Evolutionary conservation across 2,113 vertebrate species (phyloP).

Genomic region (rabbit (Oryctolagus cuniculus)): DNA sequence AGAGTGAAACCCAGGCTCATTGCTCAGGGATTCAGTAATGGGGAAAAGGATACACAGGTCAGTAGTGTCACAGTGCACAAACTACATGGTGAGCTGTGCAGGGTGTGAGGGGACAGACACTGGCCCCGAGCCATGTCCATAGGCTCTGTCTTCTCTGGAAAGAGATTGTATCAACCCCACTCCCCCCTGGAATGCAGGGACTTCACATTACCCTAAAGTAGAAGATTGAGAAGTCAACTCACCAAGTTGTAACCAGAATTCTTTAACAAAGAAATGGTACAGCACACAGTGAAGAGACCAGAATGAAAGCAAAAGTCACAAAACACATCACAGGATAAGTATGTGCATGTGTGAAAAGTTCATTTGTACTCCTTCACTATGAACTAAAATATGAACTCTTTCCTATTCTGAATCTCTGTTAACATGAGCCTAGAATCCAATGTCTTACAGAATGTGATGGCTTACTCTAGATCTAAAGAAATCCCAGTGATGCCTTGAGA

Average conservation of each 20-base stretch:
- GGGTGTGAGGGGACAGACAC: neutral
- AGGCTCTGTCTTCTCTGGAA: neutral
- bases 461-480: too few relatives aligned
- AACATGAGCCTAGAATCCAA: neutral
- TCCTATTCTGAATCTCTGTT: neutral
- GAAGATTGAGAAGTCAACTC: neutral
- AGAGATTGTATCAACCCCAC: neutral
- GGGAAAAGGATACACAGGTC: rapidly evolving
- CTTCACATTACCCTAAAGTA: neutral
- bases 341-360: neutral
- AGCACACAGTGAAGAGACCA: neutral
- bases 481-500: rapidly evolving
- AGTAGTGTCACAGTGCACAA: rapidly evolving
- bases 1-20: neutral
- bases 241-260: neutral
- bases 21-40: neutral
- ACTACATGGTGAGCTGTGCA: too few relatives aligned
- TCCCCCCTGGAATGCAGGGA: neutral
- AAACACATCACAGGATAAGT: neutral
- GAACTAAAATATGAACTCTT: too few relatives aligned
- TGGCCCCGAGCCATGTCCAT: rapidly evolving
- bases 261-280: neutral
- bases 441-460: neutral
- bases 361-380: too few relatives aligned
- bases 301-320: neutral